phyloP scores from a whole-genome alignment of 2,797 vertebrate species.

The Mormyrus proboscirostris region DNA sequence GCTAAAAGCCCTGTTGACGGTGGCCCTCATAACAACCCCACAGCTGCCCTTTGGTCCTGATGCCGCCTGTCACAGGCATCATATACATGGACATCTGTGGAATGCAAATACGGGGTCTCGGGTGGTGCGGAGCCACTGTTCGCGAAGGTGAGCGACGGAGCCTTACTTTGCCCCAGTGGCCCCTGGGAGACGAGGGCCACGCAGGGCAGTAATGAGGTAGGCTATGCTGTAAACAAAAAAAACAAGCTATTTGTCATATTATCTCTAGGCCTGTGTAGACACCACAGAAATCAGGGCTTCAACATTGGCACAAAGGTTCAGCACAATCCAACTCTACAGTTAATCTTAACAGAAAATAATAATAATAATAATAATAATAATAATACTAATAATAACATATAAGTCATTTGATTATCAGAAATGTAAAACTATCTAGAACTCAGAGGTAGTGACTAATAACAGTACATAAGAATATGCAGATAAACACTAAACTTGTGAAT shows the following conservation, averaged over 20 bases:
- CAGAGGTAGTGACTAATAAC: conserved; percentile 73
- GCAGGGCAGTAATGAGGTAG: conserved; percentile 71
- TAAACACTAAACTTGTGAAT: conserved; percentile 60
- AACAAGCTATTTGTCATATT: conserved; percentile 42
- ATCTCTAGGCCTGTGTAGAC: conserved; percentile 25
- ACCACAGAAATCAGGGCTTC: conserved; percentile 39
- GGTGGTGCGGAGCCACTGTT: background rate
- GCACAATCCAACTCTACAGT: conserved; percentile 47
- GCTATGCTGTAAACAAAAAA: conserved; percentile 76
- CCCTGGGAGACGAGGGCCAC: background rate
- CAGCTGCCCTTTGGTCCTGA: conserved; percentile 4
- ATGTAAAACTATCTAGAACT: conserved; percentile 57
- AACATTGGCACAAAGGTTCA: conserved; percentile 51
- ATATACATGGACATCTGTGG: background rate
- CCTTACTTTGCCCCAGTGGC: background rate
- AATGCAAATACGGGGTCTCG: background rate
- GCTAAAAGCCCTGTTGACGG: background rate
- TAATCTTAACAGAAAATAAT: conserved; percentile 56
- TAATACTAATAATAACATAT: conserved; percentile 32
- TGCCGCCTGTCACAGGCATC: background rate
- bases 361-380: conserved; percentile 32
- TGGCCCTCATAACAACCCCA: background rate
- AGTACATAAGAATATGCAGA: conserved; percentile 64
- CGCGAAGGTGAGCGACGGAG: background rate
- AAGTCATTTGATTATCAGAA: conserved; percentile 56